Base-by-base conservation (phyloP, 2,888 invertebrate species). In the Caenorhabditis sp. region DNA sequence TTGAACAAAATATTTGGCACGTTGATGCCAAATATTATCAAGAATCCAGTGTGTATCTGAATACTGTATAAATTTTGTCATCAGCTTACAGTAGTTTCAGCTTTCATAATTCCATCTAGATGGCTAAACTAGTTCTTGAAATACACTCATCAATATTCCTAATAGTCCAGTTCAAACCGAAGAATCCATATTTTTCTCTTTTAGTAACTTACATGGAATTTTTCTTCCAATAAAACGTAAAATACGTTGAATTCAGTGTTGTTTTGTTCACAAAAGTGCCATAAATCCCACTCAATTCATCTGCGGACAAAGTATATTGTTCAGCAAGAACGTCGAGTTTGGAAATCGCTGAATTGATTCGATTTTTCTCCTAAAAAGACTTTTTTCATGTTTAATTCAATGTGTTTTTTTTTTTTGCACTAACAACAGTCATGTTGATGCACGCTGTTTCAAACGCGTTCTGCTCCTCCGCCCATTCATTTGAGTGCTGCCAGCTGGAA, bases 141-240 rank as follows among this genome's bases (percentile, higher is more conserved):
- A n/a, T n/a, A n/a, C n/a, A n/a, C n/a, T n/a, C n/a, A n/a, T n/a
- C n/a, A n/a, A n/a, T n/a, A n/a, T n/a, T n/a, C n/a, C n/a, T n/a
- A n/a, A n/a, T n/a, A n/a, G n/a, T n/a, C n/a, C n/a, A n/a, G n/a
- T n/a, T n/a, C n/a, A n/a, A n/a, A n/a, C n/a, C n/a, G n/a, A n/a
- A n/a, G n/a, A n/a, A n/a, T n/a, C n/a, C n/a, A n/a, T n/a, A n/a
- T n/a, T n/a, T n/a, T n/a, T n/a, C n/a, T n/a, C n/a, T n/a, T n/a
- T n/a, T n/a, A n/a, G n/a, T 31, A 10, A 31, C 31, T 31, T 5
- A 58, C 58, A 27, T 27, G 8, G 31, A 7, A 38, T n/a, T 38
- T 38, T 38, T 58, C 21, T n/a, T 31, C 58, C 58, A 58, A 10
- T 31, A n/a, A 58, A 58, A 58, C 3, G 10, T 20, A 25, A 23